Base-by-base conservation (phyloP, 2,113 vertebrate species). In the Pitta sordida region DNA sequence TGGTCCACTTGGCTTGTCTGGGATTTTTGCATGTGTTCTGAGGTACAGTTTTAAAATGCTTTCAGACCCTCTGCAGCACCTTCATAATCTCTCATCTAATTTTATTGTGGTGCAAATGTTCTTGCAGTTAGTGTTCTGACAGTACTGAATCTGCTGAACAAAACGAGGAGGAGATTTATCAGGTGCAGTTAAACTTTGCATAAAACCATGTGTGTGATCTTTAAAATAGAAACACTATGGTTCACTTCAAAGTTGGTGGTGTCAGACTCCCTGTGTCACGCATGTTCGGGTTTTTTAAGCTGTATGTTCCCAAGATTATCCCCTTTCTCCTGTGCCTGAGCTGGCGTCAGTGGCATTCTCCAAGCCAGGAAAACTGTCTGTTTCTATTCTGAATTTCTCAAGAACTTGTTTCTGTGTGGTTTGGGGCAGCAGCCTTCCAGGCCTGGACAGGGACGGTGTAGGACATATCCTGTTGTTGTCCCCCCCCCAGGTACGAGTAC, bases 401-500 rank as follows among this genome's bases (percentile, higher is more conserved):
- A 59, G 64, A 43, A 7, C 44, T 68, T 26, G n/a, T 53, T 77
- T 76, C 10, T 78, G 2, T 22, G 37, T 26, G 32, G 6, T n/a
- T n/a, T n/a, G 0, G 1, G 48, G 48, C 17, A 83, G 51, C 78
- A n/a, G 12, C 80, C 48, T 16, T 22, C 29, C 23, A 53, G 71
- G 36, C 51, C 59, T 34, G 48, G 69, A 2, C 43, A 15, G 39
- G 6, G 37, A 23, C 20, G 48, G 41, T 64, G n/a, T 60, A 59
- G 4, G 81, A 62, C 48, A 17, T 69, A 24, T 78, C 3, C 1
- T 86, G 0, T 95, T 94, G 60, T 95, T 30, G 27, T 96, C 91
- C 62, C 68, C 39, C 49, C 92, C 86, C 26, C 94, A 99, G 98
- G 82, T 99, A 99, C 9, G 98, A 99, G 70, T 99, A 99, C 97